Evolutionary conservation across 1,140 invertebrate species (phyloP), one percentile per base, ranked within the genome.

Genomic region (Sycophaga agraensis): DNA sequence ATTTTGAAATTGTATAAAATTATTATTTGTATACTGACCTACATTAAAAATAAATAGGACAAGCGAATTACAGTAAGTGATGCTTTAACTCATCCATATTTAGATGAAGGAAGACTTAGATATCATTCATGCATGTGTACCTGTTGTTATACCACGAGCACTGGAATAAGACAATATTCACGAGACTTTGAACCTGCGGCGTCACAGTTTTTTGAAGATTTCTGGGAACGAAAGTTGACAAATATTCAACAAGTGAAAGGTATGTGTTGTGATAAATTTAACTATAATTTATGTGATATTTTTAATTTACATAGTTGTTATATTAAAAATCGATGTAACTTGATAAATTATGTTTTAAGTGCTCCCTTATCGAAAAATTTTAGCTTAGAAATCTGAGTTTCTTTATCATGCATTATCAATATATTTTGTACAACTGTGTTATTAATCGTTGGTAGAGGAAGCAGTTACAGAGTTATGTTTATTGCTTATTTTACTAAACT

Each of bases 121-220:
- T 99, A 98, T 82, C 97, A 99, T 82, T 99, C 97, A 40, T 99
- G 97, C 79, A 99, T 99, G 97, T 99, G 97, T 84, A 92, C 91
- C 72, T 99, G 97, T 79, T 99, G 97, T 82, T 92, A 90, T 75
- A 91, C 87, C 68, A 88, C 86, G 58, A 86, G 86, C 34, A 85
- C 84, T 63, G 87, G 87, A 16, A 82, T 88, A 73, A 84, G 96
- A 60, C 92, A 95, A 77, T 99, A 96, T 81, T 93, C 92, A 55
- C 84, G 86, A 28, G 95, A 98, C 77, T 93, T 98, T 72, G 97
- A 99, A 82, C 96, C 96, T 14, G 87, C 88, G 46, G 92, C 96
- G 43, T 85, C 89, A 28, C 88, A 91, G 75, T 85, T 90, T 46
- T 98, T 98, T 80, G 92, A 96, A 78, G 95, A 97, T 83, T 84